Percentiles rank a stretch among this genome's conserved stretches.
These are phyloP conservation scores for Galbula dea DNA, from an alignment of 2,113 vertebrate species.

Conservation along the genomic window DNA sequence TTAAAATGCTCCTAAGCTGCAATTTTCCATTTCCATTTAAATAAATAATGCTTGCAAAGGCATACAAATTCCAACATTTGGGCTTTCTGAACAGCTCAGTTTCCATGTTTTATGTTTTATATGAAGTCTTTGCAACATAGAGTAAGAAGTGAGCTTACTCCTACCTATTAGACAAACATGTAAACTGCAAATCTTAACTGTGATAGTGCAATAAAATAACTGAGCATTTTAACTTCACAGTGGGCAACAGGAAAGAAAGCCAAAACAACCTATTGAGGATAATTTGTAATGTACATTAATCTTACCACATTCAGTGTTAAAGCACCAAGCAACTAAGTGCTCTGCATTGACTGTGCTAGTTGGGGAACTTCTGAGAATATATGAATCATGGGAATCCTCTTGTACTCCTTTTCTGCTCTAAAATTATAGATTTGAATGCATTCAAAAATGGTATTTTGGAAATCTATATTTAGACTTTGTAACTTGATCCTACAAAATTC, in stretches of 20 bases:
- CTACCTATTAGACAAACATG: no score
- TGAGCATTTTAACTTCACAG: neutral
- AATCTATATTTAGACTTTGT: neutral
- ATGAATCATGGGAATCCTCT: neutral
- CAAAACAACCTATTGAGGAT: neutral
- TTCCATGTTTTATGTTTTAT: neutral
- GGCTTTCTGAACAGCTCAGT: neutral
- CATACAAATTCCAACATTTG: neutral
- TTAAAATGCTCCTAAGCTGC: neutral
- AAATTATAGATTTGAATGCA: neutral
- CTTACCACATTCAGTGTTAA: neutral
- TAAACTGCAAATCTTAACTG: neutral
- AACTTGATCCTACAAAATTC: neutral
- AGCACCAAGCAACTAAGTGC: neutral
- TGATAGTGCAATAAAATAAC: neutral
- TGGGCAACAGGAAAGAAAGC: neutral
- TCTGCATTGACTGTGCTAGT: neutral
- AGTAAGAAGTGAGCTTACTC: neutral
- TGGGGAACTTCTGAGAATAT: neutral
- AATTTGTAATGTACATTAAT: neutral
- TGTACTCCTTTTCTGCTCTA: neutral
- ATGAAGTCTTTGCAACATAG: neutral
- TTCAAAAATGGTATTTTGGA: neutral
- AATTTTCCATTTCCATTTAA: neutral
- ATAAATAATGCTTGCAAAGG: neutral